phyloP scores from a whole-genome alignment of 2,888 invertebrate genomes.

The Unio pictorum region DNA sequence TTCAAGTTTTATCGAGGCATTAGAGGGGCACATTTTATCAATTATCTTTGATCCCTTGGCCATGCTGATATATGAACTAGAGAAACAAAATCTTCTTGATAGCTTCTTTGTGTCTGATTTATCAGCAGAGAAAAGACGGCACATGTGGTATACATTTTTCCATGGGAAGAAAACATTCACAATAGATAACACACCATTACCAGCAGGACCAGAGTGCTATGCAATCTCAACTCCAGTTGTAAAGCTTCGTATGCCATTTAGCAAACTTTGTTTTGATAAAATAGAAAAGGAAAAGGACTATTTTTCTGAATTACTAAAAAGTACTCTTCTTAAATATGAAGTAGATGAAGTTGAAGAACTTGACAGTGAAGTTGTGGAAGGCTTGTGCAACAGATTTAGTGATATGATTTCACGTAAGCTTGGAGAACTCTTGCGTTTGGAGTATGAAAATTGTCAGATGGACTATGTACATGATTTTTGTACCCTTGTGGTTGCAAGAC shows the following conservation, averaged over 20 bases:
- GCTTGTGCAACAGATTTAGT: too few species aligned
- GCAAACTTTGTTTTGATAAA: conserved; percentile 14
- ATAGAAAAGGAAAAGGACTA: conserved; percentile 28
- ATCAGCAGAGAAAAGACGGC: conserved; percentile 3
- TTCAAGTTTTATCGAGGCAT: conserved; percentile 24
- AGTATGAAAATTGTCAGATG: conserved; percentile 9
- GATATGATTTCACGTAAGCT: too few species aligned
- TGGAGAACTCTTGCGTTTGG: too few species aligned
- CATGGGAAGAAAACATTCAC: conserved; percentile 6
- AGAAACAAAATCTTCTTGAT: conserved; percentile 19
- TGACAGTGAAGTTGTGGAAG: conserved; percentile 21
- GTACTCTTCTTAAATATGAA: conserved; percentile 22
- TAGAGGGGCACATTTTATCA: conserved; percentile 22
- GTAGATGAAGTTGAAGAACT: conserved; percentile 27
- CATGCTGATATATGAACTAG: conserved; percentile 30
- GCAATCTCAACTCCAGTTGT: conserved; percentile 16
- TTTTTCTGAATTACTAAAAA: conserved; percentile 21
- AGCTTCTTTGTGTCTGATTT: conserved; percentile 19
- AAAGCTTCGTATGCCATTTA: conserved; percentile 31
- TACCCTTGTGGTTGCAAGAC: conserved; percentile 8
- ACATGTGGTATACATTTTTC: conserved; percentile 14
- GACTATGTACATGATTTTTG: conserved; percentile 29
- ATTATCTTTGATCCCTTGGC: conserved; percentile 26
- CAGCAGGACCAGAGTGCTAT: conserved; percentile 39
- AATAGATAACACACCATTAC: conserved; percentile 17